phyloP scores from a whole-genome alignment of 2,888 invertebrate species.

The Rambutsinella grinnellia region DNA sequence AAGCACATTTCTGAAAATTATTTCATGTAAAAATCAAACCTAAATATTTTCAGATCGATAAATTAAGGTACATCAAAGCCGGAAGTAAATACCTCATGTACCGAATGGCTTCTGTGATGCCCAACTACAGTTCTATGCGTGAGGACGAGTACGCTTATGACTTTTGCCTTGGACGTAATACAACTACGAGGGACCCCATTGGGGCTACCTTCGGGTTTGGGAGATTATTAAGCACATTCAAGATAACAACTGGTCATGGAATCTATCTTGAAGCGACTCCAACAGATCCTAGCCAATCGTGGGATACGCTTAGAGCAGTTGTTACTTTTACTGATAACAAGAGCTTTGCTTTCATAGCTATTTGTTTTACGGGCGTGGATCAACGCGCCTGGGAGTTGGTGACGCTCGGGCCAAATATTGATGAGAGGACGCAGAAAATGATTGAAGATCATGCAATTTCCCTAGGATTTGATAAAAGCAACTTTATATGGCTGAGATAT shows the following conservation, averaged over 20 bases:
- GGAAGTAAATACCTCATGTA: conserved; percentile 12
- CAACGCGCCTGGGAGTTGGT: neutral
- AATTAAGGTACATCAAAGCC: neutral
- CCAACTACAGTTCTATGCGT: neutral
- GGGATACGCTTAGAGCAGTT: neutral
- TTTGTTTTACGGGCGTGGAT: conserved; percentile 3
- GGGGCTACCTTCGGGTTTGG: neutral
- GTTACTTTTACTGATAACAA: conserved; percentile 10
- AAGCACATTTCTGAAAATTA: too few relatives aligned
- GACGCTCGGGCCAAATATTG: neutral
- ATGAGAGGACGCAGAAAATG: neutral
- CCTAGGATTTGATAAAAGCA: neutral
- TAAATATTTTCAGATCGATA: conserved; percentile 14
- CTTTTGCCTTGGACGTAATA: neutral
- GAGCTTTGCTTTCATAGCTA: neutral
- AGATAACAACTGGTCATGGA: neutral
- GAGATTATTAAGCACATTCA: neutral
- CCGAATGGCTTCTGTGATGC: neutral
- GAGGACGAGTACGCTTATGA: neutral
- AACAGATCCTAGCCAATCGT: neutral
- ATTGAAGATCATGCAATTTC: neutral
- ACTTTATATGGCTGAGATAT: neutral
- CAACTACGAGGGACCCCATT: neutral
- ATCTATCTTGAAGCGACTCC: conserved; percentile 6
- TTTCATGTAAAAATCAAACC: too few relatives aligned